Evolutionary conservation across 2,797 vertebrate genomes (phyloP), one percentile per base, ranked within the genome.

Genomic region (Xerus rutilus): DNA sequence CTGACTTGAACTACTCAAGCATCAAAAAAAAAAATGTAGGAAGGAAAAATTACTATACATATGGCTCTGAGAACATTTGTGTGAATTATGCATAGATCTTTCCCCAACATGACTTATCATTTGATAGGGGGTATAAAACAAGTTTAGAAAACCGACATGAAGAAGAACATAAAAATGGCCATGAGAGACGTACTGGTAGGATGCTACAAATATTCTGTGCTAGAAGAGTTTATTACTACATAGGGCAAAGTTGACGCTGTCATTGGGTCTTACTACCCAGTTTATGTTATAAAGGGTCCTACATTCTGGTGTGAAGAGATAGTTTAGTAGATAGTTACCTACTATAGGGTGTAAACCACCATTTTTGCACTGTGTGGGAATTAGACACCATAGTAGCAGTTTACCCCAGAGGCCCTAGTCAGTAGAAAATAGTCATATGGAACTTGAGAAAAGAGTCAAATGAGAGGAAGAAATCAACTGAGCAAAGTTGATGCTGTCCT

Each of bases 21-120:
- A 59, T 54, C 76, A 92, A 91, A 96, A 89, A 74, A 86, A 92
- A 91, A 96, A 89, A 76, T 77, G 17, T 57, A 54, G 86, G 35
- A 87, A 81, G 64, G 72, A 49, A 89, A 83, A 77, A 70, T 57
- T 82, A 20, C 15, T 88, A 65, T 65, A n/a, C 14, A 28, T 49
- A 59, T 28, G n/a, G 23, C 20, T 87, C 45, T 70, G 35, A 87
- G 32, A 65, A 93, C 84, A 2, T 12, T 76, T 82, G 17, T 78
- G 12, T 59, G 28, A 69, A 67, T 86, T 94, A 57, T 67, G 4
- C 8, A 57, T 21, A 12, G 12, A 23, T 74, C 15, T 25, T 39
- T 95, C 86, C n/a, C 32, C 81, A 52, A 59, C 54, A 45, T 69
- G 83, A 74, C 10, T 79, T 95, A 47, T 62, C 47, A 79, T 84